phyloP scores from a whole-genome alignment of 2,888 invertebrate genomes.

The Terebella lapidaria region DNA sequence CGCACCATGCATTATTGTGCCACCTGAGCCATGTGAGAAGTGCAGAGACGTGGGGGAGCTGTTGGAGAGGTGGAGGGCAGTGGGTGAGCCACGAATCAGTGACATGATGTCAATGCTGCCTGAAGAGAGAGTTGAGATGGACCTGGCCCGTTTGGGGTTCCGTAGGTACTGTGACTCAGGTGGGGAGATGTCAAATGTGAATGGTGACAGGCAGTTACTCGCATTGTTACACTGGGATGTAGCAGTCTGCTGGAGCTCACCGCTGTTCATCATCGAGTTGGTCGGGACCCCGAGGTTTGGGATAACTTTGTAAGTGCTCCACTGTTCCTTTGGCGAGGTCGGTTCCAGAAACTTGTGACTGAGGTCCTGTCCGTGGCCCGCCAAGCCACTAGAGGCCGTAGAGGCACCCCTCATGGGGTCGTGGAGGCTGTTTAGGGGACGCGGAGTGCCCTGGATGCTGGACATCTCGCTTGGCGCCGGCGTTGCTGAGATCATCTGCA shows the following conservation, averaged over 20 bases:
- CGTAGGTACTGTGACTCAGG: constrained; percentile 5
- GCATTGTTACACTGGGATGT: constrained; percentile 3
- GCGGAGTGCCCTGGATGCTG: constrained; percentile 12
- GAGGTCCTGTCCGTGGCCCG: background rate
- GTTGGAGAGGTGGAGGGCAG: constrained; percentile 45
- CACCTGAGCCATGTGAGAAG: constrained; percentile 17
- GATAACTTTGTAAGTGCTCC: constrained; percentile 14
- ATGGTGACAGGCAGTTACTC: constrained; percentile 11
- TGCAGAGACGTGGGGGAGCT: constrained; percentile 41
- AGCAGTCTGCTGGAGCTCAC: background rate
- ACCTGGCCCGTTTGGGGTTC: constrained; percentile 17
- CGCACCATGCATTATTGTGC: background rate
- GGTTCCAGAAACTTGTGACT: constrained; percentile 13
- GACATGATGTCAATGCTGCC: constrained; percentile 50
- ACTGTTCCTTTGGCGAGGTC: constrained; percentile 7
- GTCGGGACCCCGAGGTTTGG: constrained; percentile 6
- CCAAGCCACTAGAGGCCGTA: too few relatives aligned
- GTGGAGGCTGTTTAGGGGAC: background rate
- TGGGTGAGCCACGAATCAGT: constrained; percentile 54
- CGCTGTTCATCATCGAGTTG: background rate
- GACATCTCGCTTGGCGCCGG: constrained; percentile 13
- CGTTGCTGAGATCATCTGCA: constrained; percentile 15
- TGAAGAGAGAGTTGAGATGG: constrained; percentile 41
- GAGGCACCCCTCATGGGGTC: background rate
- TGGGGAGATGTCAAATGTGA: constrained; percentile 9